Base-by-base conservation (phyloP, 2,888 invertebrate species). In the Melanchra persicariae region DNA sequence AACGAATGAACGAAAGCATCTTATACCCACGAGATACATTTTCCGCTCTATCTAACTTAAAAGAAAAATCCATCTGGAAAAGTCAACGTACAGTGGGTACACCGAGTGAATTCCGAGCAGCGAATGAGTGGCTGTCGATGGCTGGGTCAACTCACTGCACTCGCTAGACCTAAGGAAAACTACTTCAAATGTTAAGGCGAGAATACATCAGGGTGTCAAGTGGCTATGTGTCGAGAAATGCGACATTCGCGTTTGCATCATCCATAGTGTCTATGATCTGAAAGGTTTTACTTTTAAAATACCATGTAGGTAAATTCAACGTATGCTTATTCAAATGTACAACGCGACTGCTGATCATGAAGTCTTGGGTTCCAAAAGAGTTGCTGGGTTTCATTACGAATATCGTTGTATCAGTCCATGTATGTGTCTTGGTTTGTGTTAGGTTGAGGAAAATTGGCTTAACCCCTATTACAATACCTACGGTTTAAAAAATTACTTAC, bases 41-140 rank as follows among this genome's bases (percentile, higher is more conserved):
- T 73, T 64, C 71, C 66, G 61, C 54, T 74, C 72, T 34, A 67
- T 65, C 54, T 57, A 55, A 61, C 55, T 76, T 82, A 62, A 73
- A 76, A 71, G 64, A 74, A 72, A 74, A 80, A 63, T 70, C 62
- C 58, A 80, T 72, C 57, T 70, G 26, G 26, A 52, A 64, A 59
- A 70, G 60, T 70, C 70, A 70, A 60, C 51, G 59, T 47, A 62
- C 63, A 52, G 37, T 10, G 7, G 7, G 62, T 43, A 67, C 63
- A 52, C 43, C 17, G 9, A 58, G 55, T 24, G 81, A 76, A 70
- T 77, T 67, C 51, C 34, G 22, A 66, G 43, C 10, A 68, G 59
- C 54, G 24, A 52, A 37, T 68, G 52, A 80, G 77, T 64, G 68
- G 40, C 30, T 45, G 54, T 55, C 15, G 65, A 75, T 78, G 65